Base-by-base conservation (phyloP, 2,113 vertebrate genomes). In the Macquaria ambigua region DNA sequence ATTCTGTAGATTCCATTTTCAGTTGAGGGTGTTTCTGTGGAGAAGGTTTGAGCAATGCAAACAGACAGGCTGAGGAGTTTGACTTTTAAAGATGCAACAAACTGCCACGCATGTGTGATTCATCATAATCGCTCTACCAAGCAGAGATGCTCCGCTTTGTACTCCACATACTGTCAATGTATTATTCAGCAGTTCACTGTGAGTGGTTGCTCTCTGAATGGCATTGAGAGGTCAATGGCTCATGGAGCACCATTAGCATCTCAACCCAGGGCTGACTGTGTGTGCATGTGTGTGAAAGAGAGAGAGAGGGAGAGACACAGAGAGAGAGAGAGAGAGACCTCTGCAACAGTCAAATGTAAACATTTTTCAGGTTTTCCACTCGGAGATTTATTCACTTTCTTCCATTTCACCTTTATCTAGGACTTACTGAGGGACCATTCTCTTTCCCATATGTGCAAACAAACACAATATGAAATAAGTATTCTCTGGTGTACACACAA, bases 151-250 rank as follows among this genome's bases (percentile, higher is more conserved):
- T 80, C 16, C 4, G 11, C 73, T 89, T 82, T 88, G 81, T 90
- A 69, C 80, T 88, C 23, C 58, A 66, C 83, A 74, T 72, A 71
- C 77, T 72, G 71, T 63, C 69, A 12, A 87, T 91, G 90, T 86
- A 84, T 91, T 91, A 91, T 92, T 91, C 89, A 92, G 78, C 34
- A 78, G 61, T 70, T 81, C 74, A 53, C 46, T 6, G 59, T 62
- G 86, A 88, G 87, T 59, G 62, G 74, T 37, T 77, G 68, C 84
- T 90, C 58, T 81, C 64, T 79, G 82, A 81, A 88, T 68, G 78
- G 81, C 82, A 64, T 86, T 34, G 84, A 81, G 88, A 88, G 88
- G 91, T 93, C 86, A 89, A 69, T 72, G 81, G 84, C 84, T 87
- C 72, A 62, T 59, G 55, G 78, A 83, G 74, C 58, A 69, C 70